Percentiles rank a stretch among this genome's conserved stretches.
Evolutionary conservation across 1,140 invertebrate species (phyloP).

Genomic region (Steinernema feltiae): DNA sequence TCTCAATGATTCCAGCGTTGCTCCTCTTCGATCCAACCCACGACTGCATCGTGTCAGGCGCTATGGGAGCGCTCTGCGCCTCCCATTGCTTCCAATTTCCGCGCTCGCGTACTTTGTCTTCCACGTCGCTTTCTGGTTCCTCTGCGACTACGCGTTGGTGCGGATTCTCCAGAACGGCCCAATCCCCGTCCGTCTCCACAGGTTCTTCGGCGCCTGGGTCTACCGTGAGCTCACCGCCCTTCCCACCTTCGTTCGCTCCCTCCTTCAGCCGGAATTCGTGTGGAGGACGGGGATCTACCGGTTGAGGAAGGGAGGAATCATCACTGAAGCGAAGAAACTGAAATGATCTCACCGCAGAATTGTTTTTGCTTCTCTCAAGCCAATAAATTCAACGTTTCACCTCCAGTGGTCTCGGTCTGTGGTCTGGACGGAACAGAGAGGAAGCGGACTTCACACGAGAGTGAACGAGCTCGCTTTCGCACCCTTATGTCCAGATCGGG

Average conservation of each 20-base stretch:
- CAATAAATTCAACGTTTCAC: no score
- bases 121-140: background rate
- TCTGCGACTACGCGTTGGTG: background rate
- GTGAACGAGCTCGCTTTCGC: no score
- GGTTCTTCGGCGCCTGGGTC: background rate
- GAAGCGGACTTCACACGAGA: no score
- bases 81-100: background rate
- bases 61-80: constrained; percentile 14
- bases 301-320: constrained; percentile 1
- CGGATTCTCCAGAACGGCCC: background rate
- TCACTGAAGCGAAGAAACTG: constrained; percentile 19
- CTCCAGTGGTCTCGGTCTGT: no score
- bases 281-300: constrained; percentile 18
- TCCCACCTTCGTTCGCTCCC: background rate
- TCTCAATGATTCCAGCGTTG: constrained; percentile 85
- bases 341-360: background rate
- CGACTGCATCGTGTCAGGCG: constrained; percentile 21
- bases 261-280: constrained; percentile 7
- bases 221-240: background rate
- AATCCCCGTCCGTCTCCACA: background rate
- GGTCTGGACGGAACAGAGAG: no score
- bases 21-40: constrained; percentile 82
- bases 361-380: no score
- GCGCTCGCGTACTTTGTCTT: background rate
- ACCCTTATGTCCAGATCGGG: no score